Evolutionary conservation across 2,113 vertebrate genomes (phyloP).

Genomic region (Phyllostomus discolor): DNA sequence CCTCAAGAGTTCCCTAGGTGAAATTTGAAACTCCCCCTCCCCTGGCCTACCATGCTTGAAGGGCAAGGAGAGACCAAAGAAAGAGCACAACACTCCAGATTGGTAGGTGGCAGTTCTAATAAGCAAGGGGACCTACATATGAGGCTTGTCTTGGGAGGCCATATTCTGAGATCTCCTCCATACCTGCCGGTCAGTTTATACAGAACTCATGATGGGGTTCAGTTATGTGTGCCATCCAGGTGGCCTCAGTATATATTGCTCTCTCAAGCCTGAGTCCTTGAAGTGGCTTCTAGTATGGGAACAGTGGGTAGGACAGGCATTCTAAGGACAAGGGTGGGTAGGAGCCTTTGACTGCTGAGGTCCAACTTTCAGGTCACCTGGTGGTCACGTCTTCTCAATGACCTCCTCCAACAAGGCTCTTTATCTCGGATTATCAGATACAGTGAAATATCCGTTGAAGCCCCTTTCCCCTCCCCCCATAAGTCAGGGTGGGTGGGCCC

Average conservation of each 20-base stretch:
- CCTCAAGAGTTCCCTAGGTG: neutral
- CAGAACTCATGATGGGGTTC: neutral
- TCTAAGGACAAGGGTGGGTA: neutral
- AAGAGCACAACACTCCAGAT: neutral
- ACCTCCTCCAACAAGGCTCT: neutral
- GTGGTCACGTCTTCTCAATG: neutral
- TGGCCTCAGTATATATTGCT: neutral
- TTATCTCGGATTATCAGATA: neutral
- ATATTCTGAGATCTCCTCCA: neutral
- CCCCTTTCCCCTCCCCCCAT: too few relatives aligned
- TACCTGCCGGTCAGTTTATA: accelerated
- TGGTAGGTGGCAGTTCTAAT: neutral
- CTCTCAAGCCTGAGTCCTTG: neutral
- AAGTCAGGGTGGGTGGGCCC: neutral
- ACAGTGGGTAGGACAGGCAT: neutral
- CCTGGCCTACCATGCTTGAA: neutral
- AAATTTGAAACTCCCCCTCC: neutral
- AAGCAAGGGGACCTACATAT: neutral
- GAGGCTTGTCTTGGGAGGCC: neutral
- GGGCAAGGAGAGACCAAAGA: neutral
- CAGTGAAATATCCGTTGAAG: neutral
- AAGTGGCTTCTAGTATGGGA: neutral
- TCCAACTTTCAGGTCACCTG: accelerated
- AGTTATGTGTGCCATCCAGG: too few relatives aligned
- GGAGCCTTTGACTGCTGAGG: neutral